Conservation (phyloP, 2,113 vertebrate species). For the Corythaixoides concolor region DNA sequence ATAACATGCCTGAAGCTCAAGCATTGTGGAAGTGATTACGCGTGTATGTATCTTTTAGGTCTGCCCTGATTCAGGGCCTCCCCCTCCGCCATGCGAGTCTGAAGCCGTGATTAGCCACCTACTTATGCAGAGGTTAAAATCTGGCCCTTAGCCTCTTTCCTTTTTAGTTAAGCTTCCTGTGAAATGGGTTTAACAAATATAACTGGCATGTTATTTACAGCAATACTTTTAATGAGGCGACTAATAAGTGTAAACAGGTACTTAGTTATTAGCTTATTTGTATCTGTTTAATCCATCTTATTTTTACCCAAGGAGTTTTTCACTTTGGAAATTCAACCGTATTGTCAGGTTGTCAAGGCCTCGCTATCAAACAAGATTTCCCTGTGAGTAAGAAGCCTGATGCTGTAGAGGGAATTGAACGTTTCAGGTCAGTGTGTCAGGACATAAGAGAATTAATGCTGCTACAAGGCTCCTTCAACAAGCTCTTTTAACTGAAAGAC, state of each 20-base stretch:
- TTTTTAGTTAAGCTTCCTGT: constrained; percentile 53
- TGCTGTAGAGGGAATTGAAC: constrained; percentile 19
- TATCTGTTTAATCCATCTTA: constrained; percentile 16
- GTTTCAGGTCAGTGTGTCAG: constrained; percentile 62
- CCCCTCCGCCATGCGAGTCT: background rate
- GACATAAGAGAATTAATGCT: constrained; percentile 17
- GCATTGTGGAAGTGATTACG: background rate
- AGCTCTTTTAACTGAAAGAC: background rate
- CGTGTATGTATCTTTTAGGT: background rate
- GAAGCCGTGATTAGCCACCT: constrained; percentile 43
- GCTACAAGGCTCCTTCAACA: background rate
- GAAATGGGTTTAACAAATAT: constrained; percentile 45
- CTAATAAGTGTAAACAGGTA: constrained; percentile 28
- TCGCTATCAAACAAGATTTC: constrained; percentile 18
- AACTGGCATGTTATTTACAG: constrained; percentile 37
- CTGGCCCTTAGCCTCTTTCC: constrained; percentile 56
- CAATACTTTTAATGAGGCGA: constrained; percentile 39
- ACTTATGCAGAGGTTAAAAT: constrained; percentile 55
- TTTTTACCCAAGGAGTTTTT: constrained; percentile 45
- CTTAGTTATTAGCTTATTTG: constrained; percentile 20
- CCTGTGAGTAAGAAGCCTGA: constrained; percentile 12
- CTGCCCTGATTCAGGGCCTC: constrained; percentile 17
- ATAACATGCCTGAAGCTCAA: background rate
- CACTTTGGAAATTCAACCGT: background rate
- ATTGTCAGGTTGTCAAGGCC: background rate